Base-by-base conservation (phyloP, 2,797 vertebrate species). In the Picus viridis region DNA sequence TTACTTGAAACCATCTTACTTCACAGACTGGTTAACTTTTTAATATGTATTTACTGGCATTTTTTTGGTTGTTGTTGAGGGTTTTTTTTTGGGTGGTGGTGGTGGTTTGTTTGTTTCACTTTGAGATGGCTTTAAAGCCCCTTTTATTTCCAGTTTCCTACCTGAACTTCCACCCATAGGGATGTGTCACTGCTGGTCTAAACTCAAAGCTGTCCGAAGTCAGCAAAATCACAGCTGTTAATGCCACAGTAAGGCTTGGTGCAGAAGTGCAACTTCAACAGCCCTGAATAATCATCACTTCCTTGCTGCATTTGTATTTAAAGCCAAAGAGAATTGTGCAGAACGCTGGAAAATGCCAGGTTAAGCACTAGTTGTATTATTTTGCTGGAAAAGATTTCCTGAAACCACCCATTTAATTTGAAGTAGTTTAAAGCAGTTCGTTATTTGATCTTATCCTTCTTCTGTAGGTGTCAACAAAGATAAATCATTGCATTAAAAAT, bases 371-470 rank as follows among this genome's bases (percentile, higher is more conserved):
- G n/a, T 75, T 88, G 9, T 30, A 41, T 63, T 83, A 70, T 89
- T 92, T 83, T 78, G 34, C 45, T 83, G 68, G 65, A 88, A 86
- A 77, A 68, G 53, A 23, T 92, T 90, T 89, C 36, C 70, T 89
- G 77, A 92, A 96, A 94, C 51, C 36, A 94, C 53, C 47, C 53
- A 29, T 63, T 45, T 17, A 2, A 67, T 73, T 87, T 88, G 58
- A 80, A 70, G 41, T 36, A 51, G 64, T 92, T 79, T 86, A 84
- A 94, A 88, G 32, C 24, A 80, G 63, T 64, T 90, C 10, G 27
- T 92, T 83, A 80, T 74, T 86, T 95, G 82, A 91, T 91, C 58
- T 88, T 92, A 94, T 84, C 88, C 22, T 88, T 70, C 39, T 79
- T 22, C 39, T 53, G 70, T 76, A 86, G 74, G 54, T 94, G 82